Evolutionary conservation across 2,797 vertebrate species (phyloP), one percentile per base, ranked within the genome.

Genomic region (Rhinogobio ventralis): DNA sequence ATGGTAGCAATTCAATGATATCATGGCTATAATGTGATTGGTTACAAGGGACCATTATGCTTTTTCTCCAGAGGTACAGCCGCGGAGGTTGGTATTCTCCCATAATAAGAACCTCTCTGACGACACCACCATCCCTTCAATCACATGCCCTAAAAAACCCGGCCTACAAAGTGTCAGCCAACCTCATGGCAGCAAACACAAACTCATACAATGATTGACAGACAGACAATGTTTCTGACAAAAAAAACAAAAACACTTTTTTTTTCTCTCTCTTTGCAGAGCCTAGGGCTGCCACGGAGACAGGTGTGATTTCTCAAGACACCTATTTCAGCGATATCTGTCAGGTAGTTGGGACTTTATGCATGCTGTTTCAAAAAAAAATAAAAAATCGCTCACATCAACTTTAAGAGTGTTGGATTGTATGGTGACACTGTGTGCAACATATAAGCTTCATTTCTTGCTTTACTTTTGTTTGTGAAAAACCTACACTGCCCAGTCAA

Each of bases 271-370:
- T 64, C 17, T 64, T 53, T 75, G 20, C 49, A 33, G n/a, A 78
- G 76, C 39, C 57, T 13, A 53, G 45, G 19, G 45, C 60, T 80
- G 28, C 13, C 62, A 51, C 20, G 51, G 28, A 53, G 62, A 67
- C 77, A 68, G 30, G 46, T 36, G 62, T 25, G 60, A 51, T 80
- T 64, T 67, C 28, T 67, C 28, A 80, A 28, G 45, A 80, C 45
- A 67, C 78, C 20, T 51, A 49, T 51, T 79, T 79, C 62, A 80
- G 62, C 68, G 64, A 80, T 53, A 53, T 68, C 45, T 80, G 78
- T 80, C 64, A 80, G 46, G 25, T 36, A 51, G 46, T 80, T 17
- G 20, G 30, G 62, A 36, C 28, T 39, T 80, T 80, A 53, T 80
- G 45, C 28, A 0, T 68, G 28, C 46, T 25, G 15, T 80, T 68